Percentiles rank a stretch among this genome's conserved stretches.
These are phyloP conservation scores for Myrmophylax atrothorax DNA, from an alignment of 2,113 vertebrate species.

Conservation along the genomic window DNA sequence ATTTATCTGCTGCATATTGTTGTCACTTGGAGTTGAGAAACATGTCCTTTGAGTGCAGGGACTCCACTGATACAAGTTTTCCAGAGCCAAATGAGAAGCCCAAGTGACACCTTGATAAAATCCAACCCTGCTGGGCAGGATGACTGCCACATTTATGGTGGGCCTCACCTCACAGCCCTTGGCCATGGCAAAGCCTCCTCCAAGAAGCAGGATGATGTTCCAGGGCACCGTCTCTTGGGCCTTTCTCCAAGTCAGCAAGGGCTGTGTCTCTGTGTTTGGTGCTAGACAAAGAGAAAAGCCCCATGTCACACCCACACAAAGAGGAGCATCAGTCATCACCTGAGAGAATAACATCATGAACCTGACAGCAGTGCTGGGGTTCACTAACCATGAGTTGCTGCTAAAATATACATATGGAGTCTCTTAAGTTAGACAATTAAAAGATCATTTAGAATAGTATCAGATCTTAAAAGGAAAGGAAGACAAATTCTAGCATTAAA, in stretches of 20 bases:
- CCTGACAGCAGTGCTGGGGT: not conserved
- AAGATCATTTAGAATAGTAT: not conserved
- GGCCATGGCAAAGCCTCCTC: constrained; percentile 98
- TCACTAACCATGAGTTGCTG: not conserved
- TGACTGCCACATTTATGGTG: accelerated
- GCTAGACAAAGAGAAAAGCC: constrained; percentile 72
- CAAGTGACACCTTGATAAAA: not conserved
- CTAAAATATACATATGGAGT: not conserved
- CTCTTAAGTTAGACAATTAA: not conserved
- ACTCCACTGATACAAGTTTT: not conserved
- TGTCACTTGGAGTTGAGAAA: not conserved
- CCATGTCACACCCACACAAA: not conserved
- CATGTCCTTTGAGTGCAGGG: not conserved
- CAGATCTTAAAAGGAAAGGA: not conserved
- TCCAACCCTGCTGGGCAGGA: not conserved
- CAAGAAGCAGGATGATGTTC: constrained; percentile 93
- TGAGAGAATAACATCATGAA: not conserved
- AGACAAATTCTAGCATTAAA: not conserved
- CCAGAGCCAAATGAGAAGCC: not conserved
- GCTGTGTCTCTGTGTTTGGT: constrained; percentile 82
- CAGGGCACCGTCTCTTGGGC: constrained; percentile 91
- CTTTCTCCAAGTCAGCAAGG: constrained; percentile 91
- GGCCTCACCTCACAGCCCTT: constrained; percentile 92
- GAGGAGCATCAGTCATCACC: not conserved
- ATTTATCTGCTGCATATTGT: not conserved